Evolutionary conservation across 92 coral and sea anemone genomes (phyloP).

Genomic region (Siderastrea radians): DNA sequence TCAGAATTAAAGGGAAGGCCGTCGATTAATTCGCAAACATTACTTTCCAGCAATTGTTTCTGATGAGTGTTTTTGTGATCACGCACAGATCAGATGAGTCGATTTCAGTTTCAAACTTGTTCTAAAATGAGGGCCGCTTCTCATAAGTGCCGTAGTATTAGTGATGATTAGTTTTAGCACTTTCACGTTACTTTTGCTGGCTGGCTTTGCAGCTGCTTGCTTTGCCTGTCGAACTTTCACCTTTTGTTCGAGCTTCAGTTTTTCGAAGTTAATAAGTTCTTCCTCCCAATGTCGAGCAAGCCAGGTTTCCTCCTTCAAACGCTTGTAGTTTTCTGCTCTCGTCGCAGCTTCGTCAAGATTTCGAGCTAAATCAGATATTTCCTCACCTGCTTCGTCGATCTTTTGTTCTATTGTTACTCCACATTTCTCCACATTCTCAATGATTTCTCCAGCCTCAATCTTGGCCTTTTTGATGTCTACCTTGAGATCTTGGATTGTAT

Average conservation of each 20-base stretch:
- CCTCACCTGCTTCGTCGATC: conserved; percentile 47
- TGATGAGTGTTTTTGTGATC: conserved; percentile 12
- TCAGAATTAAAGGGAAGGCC: conserved; percentile 33
- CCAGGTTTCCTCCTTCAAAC: conserved; percentile 12
- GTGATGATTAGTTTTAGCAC: conserved; percentile 55
- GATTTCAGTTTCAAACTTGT: conserved; percentile 58
- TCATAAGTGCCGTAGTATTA: conserved; percentile 49
- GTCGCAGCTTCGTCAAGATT: conserved; percentile 36
- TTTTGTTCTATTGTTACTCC: conserved; percentile 36
- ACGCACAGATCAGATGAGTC: conserved; percentile 33
- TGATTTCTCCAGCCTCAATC: conserved; percentile 24
- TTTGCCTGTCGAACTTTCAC: background rate
- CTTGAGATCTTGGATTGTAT: conserved; percentile 26
- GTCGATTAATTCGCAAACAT: conserved; percentile 19
- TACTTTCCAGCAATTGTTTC: conserved; percentile 23
- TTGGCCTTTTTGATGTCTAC: conserved; percentile 44
- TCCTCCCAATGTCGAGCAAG: conserved; percentile 50
- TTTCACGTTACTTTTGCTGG: conserved; percentile 45
- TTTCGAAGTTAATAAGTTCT: conserved; percentile 45
- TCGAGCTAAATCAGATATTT: conserved; percentile 17
- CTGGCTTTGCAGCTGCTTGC: conserved; percentile 18
- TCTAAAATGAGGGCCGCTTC: conserved; percentile 67
- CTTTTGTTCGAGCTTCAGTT: conserved; percentile 30
- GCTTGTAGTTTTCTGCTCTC: conserved; percentile 39
- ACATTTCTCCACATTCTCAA: conserved; percentile 49